These are phyloP conservation scores for Augiades crinisus DNA, from an alignment of 2,888 invertebrate species.

Conservation along the genomic window DNA sequence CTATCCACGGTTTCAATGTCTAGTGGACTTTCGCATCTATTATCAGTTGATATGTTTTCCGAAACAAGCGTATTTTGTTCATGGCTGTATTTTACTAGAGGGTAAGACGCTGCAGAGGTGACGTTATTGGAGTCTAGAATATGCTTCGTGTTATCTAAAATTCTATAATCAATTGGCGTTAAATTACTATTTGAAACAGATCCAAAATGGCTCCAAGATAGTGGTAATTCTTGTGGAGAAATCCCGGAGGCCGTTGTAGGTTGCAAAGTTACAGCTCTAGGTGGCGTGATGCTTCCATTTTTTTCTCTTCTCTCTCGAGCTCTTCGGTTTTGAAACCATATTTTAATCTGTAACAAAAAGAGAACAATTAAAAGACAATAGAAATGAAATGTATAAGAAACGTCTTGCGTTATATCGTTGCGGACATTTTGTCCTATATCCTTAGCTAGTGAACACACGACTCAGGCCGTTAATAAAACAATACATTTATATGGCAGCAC, in stretches of 20 bases:
- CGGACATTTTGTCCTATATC: too few species aligned
- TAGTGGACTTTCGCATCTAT: slow-evolving; percentile 51
- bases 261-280: slow-evolving; percentile 56
- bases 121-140: neutral
- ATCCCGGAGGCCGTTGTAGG: slow-evolving; percentile 41
- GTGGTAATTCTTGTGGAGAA: neutral
- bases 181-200: neutral
- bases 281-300: slow-evolving; percentile 53
- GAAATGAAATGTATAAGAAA: too few species aligned
- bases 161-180: neutral
- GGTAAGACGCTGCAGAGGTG: neutral
- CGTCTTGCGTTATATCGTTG: too few species aligned
- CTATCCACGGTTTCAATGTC: slow-evolving; percentile 53
- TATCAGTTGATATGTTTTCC: slow-evolving; percentile 24
- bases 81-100: neutral
- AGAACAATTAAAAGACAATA: too few species aligned
- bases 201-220: slow-evolving; percentile 1
- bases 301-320: slow-evolving; percentile 88
- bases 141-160: neutral
- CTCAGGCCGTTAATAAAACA: too few species aligned
- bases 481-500: too few species aligned
- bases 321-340: slow-evolving; percentile 92
- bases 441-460: too few species aligned
- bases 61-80: neutral
- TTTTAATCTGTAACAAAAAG: slow-evolving; percentile 72